Evolutionary conservation across 1,140 invertebrate genomes (phyloP).

Genomic region (Drosophila equinoxialis): DNA sequence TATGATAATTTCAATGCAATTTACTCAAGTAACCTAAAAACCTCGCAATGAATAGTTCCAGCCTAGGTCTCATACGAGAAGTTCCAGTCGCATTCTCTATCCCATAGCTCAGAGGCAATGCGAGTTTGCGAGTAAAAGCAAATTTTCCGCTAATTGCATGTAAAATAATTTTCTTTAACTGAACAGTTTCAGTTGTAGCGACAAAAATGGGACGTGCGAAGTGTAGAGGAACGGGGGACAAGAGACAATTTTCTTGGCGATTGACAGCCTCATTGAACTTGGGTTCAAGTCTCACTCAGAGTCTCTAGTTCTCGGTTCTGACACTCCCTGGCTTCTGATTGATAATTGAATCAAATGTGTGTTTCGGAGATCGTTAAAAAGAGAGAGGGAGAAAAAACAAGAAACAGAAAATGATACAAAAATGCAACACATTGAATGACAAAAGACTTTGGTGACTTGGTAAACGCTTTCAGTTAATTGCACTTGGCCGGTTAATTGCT

Average conservation of each 20-base stretch:
- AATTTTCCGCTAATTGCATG: slow-evolving; percentile 74
- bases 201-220: slow-evolving; percentile 43
- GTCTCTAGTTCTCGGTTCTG: background rate
- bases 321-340: slow-evolving; percentile 43
- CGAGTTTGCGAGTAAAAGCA: slow-evolving; percentile 53
- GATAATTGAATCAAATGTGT: slow-evolving; percentile 54
- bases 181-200: slow-evolving; percentile 46
- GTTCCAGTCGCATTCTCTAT: slow-evolving; percentile 25
- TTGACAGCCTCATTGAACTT: slow-evolving; percentile 67
- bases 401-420: slow-evolving; percentile 39
- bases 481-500: slow-evolving; percentile 76
- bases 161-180: slow-evolving; percentile 64
- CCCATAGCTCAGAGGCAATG: background rate
- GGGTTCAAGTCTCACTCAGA: slow-evolving; percentile 55
- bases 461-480: slow-evolving; percentile 74
- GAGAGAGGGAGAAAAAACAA: slow-evolving; percentile 12
- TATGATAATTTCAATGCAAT: slow-evolving; percentile 58
- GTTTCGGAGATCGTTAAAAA: slow-evolving; percentile 29
- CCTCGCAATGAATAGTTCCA: slow-evolving; percentile 20
- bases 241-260: slow-evolving; percentile 3
- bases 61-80: slow-evolving; percentile 27
- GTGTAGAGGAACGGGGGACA: slow-evolving; percentile 16
- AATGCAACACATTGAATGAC: slow-evolving; percentile 64
- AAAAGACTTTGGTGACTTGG: slow-evolving; percentile 31
- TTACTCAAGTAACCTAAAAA: slow-evolving; percentile 53